Conservation (phyloP, 1,140 invertebrate genomes). For the Doryteuthis pealeii region DNA sequence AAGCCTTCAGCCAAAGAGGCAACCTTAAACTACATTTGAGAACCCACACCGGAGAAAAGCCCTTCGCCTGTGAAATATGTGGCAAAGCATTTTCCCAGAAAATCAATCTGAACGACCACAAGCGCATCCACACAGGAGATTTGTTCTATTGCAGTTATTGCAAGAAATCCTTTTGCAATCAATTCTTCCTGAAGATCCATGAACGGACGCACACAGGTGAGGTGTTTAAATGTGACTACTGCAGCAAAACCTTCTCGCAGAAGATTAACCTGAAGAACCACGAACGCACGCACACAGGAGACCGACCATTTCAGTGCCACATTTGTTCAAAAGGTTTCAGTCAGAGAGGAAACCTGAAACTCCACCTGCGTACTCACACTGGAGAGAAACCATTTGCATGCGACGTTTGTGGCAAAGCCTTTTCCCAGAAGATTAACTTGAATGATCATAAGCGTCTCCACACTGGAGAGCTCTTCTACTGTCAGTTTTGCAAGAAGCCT, state of each 20-base stretch:
- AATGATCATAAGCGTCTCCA: slow-evolving; percentile 59
- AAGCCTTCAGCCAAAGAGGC: slow-evolving; percentile 19
- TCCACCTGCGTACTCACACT: slow-evolving; percentile 23
- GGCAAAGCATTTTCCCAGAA: slow-evolving; percentile 62
- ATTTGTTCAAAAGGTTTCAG: slow-evolving; percentile 40
- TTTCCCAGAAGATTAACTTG: slow-evolving; percentile 13
- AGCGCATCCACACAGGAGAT: slow-evolving; percentile 66
- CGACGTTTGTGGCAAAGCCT: slow-evolving; percentile 24
- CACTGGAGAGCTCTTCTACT: slow-evolving; percentile 47
- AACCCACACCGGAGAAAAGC: slow-evolving; percentile 29
- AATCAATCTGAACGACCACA: slow-evolving; percentile 78
- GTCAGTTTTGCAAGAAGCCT: slow-evolving; percentile 70
- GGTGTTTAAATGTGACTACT: slow-evolving; percentile 68
- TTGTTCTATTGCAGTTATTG: slow-evolving; percentile 20
- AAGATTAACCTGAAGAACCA: slow-evolving; percentile 75
- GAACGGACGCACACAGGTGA: slow-evolving; percentile 16
- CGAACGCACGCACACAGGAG: slow-evolving; percentile 38
- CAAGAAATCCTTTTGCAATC: slow-evolving; percentile 16
- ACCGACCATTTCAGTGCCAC: slow-evolving; percentile 29
- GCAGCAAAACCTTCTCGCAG: slow-evolving; percentile 83
- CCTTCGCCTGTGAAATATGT: slow-evolving; percentile 60
- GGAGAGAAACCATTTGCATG: slow-evolving; percentile 20
- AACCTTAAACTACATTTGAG: slow-evolving; percentile 35
- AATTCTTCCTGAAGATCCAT: slow-evolving; percentile 18
- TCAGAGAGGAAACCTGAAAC: slow-evolving; percentile 16